Percentiles rank a stretch among this genome's conserved stretches.
Evolutionary conservation across 2,113 vertebrate genomes (phyloP).

Genomic region (Elanus axillaris): DNA sequence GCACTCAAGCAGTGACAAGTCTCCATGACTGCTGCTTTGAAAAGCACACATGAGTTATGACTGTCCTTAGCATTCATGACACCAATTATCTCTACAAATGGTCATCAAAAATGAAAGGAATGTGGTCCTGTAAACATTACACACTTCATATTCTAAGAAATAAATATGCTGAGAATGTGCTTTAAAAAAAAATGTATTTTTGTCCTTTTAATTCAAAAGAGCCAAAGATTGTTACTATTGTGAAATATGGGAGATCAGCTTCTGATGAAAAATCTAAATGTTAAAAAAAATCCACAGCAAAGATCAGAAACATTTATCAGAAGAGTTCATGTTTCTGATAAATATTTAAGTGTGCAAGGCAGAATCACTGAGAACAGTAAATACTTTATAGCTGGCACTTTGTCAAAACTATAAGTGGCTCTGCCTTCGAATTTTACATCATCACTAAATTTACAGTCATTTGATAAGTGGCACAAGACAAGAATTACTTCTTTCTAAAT

Average conservation of each 20-base stretch:
- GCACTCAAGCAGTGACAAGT: not conserved
- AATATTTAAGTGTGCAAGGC: slow-evolving; percentile 80
- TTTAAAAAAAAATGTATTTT: not conserved
- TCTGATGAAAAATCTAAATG: slow-evolving; percentile 63
- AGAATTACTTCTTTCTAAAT: slow-evolving; percentile 90
- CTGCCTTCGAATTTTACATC: slow-evolving; percentile 85
- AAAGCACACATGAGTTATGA: not conserved
- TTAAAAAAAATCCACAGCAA: slow-evolving; percentile 52
- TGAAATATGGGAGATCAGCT: slow-evolving; percentile 39
- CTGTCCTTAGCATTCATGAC: not conserved
- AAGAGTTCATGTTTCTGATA: slow-evolving; percentile 83
- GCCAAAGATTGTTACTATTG: not conserved
- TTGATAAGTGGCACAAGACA: slow-evolving; percentile 91
- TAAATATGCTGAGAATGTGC: not conserved
- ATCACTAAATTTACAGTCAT: slow-evolving; percentile 90
- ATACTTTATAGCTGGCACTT: slow-evolving; percentile 91
- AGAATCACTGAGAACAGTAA: slow-evolving; percentile 85
- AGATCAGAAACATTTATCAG: slow-evolving; percentile 76
- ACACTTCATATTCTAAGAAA: not conserved
- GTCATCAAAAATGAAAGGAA: not conserved
- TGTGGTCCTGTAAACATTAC: not conserved
- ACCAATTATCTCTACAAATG: not conserved
- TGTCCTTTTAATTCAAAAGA: not conserved
- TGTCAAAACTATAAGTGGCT: slow-evolving; percentile 90
- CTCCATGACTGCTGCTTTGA: not conserved